phyloP scores from a whole-genome alignment of 2,113 vertebrate species.

The Mionectes macconnelli region DNA sequence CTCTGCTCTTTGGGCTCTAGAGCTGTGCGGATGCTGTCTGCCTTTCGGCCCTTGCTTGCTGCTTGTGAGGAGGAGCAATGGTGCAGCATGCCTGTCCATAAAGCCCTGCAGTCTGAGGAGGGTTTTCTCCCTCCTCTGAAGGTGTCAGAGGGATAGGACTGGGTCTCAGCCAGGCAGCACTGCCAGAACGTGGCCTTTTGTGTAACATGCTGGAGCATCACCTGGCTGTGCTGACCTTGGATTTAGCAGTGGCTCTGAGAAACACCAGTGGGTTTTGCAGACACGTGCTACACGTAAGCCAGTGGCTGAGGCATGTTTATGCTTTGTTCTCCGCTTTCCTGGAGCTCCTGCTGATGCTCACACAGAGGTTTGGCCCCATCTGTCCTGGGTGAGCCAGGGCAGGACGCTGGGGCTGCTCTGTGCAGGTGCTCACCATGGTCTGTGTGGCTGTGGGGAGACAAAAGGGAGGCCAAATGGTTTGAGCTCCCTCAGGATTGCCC shows the following conservation, averaged over 20 bases:
- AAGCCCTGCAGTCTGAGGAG: background rate
- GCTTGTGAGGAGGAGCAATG: background rate
- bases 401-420: background rate
- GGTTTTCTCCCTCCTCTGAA: background rate
- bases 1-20: background rate
- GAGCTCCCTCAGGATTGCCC: background rate
- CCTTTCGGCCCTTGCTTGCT: background rate
- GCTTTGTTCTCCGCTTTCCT: background rate
- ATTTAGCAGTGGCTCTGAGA: background rate
- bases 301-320: background rate
- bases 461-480: background rate
- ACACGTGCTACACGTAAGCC: fast-evolving
- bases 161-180: background rate
- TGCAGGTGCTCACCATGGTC: background rate
- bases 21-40: background rate
- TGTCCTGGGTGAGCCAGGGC: background rate
- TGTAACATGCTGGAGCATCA: background rate
- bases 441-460: background rate
- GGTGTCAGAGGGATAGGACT: background rate
- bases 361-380: background rate
- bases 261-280: background rate
- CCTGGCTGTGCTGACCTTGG: background rate
- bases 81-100: background rate
- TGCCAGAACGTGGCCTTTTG: fast-evolving
- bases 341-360: background rate